Conservation (phyloP, 2,888 invertebrate species). For the Hesperia comma region DNA sequence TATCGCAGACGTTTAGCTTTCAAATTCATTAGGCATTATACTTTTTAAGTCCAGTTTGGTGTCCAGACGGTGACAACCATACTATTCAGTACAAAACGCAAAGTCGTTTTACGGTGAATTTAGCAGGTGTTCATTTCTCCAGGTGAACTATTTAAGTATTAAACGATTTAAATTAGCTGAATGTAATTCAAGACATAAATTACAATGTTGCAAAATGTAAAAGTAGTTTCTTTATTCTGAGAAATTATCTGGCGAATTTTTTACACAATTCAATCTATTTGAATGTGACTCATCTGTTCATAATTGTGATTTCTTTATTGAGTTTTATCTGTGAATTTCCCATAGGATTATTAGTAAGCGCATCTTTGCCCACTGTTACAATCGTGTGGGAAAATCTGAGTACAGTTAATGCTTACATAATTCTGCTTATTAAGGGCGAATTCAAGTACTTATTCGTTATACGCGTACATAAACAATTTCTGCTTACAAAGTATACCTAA, state of each 20-base stretch:
- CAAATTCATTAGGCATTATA: no score
- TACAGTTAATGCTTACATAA: conserved; percentile 56
- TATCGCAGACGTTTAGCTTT: no score
- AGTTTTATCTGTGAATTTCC: conserved; percentile 55
- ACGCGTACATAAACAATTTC: background rate
- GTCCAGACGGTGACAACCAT: no score
- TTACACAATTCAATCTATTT: conserved; percentile 18
- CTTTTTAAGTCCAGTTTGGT: no score
- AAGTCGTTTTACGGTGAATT: no score
- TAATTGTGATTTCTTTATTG: conserved; percentile 42
- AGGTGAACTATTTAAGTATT: no score
- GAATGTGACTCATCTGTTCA: background rate
- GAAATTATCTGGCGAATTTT: conserved; percentile 7
- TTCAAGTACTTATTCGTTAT: background rate
- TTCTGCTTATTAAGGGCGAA: conserved; percentile 43
- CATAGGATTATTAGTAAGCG: conserved; percentile 57
- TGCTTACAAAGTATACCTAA: background rate
- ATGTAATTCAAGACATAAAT: no score
- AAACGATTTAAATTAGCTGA: no score
- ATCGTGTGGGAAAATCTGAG: conserved; percentile 57
- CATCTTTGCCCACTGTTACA: conserved; percentile 49
- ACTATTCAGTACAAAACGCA: no score
- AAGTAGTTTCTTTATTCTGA: conserved; percentile 11
- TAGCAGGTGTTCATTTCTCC: no score
- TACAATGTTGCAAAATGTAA: no score